Conservation (phyloP, 2,797 vertebrate species). For the Falco cherrug region DNA sequence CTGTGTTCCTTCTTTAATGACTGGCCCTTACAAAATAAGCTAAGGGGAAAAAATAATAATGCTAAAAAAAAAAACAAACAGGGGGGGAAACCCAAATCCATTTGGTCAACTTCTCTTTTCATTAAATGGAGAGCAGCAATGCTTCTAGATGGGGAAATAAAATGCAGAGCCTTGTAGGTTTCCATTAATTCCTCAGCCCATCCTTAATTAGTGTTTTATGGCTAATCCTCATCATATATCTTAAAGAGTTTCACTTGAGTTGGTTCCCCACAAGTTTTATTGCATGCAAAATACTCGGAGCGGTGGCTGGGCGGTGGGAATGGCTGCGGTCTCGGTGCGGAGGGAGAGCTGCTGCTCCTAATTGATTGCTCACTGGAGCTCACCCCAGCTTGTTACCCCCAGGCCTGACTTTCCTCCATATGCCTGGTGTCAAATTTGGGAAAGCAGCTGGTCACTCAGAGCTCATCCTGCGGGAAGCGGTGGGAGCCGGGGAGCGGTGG, state of each 20-base stretch:
- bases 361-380: conserved; percentile 78
- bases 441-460: conserved; percentile 78
- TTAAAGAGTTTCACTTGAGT: conserved; percentile 68
- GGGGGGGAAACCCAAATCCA: not conserved
- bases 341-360: conserved; percentile 71
- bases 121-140: not conserved
- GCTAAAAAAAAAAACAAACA: not conserved
- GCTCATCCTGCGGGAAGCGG: conserved; percentile 63
- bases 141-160: conserved; percentile 17
- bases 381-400: conserved; percentile 67
- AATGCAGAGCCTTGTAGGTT: conserved; percentile 28
- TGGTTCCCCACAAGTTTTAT: conserved; percentile 74
- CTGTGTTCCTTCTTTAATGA: conserved; percentile 6
- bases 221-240: conserved; percentile 63
- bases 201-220: conserved; percentile 76
- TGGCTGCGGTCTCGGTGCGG: conserved; percentile 30
- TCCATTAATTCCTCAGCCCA: conserved; percentile 58
- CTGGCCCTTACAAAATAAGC: conserved; percentile 29
- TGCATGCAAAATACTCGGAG: conserved; percentile 42
- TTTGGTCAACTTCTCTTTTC: conserved; percentile 32
- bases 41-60: not conserved
- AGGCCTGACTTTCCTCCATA: conserved; percentile 76
- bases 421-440: conserved; percentile 79
- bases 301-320: conserved; percentile 61
- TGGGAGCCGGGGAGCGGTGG: conserved; percentile 25